These are phyloP conservation scores for Zosterops borbonicus DNA, from an alignment of 2,113 vertebrate genomes.

Conservation along the genomic window DNA sequence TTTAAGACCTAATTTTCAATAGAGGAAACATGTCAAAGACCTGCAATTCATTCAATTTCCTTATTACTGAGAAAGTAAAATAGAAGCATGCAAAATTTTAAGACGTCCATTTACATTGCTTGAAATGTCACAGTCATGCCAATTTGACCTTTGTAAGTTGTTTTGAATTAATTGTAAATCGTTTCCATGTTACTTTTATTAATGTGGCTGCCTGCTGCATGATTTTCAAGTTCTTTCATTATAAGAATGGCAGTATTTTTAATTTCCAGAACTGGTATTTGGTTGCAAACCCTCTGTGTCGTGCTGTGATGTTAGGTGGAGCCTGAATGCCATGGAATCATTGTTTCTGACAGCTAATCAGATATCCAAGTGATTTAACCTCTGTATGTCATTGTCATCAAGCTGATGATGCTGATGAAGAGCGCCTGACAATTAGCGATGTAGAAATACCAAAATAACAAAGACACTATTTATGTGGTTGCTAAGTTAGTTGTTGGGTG, in stretches of 20 bases:
- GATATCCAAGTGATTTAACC: slow-evolving; percentile 48
- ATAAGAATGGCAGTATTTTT: neutral
- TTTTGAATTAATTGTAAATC: neutral
- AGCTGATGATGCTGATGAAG: slow-evolving; percentile 61
- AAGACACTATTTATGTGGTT: slow-evolving; percentile 18
- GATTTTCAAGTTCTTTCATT: slow-evolving; percentile 24
- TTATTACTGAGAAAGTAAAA: neutral
- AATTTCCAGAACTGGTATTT: slow-evolving; percentile 16
- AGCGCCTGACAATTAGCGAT: slow-evolving; percentile 38
- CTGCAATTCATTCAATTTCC: neutral
- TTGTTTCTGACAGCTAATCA: slow-evolving; percentile 31
- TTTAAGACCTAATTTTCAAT: neutral
- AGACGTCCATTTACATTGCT: neutral
- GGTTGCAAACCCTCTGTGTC: neutral
- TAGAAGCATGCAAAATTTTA: neutral
- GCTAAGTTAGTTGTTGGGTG: neutral
- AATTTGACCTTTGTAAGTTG: slow-evolving; percentile 8
- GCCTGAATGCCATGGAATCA: slow-evolving; percentile 44
- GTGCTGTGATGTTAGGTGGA: slow-evolving; percentile 16
- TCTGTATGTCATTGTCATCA: slow-evolving; percentile 59
- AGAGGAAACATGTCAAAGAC: neutral
- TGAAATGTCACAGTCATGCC: neutral
- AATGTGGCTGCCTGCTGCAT: neutral
- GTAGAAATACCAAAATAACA: slow-evolving; percentile 49
- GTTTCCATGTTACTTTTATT: neutral